A percentile compares a stretch with the other conserved stretches of the same genome.
These are phyloP conservation scores for Oxycera nigricornis DNA, from an alignment of 2,888 invertebrate genomes.

Conservation along the genomic window DNA sequence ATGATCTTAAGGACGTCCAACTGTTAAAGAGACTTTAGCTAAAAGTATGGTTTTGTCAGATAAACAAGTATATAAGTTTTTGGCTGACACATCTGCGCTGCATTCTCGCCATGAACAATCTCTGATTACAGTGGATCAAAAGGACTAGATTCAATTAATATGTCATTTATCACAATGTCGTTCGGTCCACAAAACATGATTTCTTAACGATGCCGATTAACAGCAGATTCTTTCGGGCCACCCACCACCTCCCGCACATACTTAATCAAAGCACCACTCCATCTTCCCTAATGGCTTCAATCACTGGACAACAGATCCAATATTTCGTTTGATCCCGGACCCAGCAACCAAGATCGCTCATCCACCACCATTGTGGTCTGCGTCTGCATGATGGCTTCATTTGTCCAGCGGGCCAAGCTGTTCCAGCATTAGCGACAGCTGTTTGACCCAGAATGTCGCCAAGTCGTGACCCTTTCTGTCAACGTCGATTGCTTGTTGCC, in stretches of 20 bases:
- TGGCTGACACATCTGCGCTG: too few species aligned
- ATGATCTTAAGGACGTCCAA: too few species aligned
- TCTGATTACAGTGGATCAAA: too few species aligned
- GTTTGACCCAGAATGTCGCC: constrained; percentile 44
- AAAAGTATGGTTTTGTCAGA: too few species aligned
- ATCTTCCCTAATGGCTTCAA: constrained; percentile 6
- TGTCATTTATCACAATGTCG: constrained; percentile 37
- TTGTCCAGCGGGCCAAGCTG: not conserved
- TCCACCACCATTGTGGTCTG: not conserved
- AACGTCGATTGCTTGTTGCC: constrained; percentile 43
- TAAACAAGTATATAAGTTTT: too few species aligned
- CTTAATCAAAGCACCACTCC: not conserved
- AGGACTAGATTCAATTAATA: constrained; percentile 29
- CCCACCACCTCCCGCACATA: not conserved
- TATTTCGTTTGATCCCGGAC: constrained; percentile 15
- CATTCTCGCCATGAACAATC: too few species aligned
- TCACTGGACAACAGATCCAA: constrained; percentile 28
- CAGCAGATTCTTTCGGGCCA: not conserved
- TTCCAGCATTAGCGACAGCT: constrained; percentile 16
- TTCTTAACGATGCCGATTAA: constrained; percentile 23
- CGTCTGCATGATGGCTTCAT: too few species aligned
- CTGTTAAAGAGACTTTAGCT: too few species aligned
- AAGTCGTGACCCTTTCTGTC: constrained; percentile 43
- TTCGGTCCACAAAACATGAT: not conserved
- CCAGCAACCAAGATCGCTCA: not conserved